phyloP scores from a whole-genome alignment of 2,113 vertebrate genomes.

The Antigone vipio region DNA sequence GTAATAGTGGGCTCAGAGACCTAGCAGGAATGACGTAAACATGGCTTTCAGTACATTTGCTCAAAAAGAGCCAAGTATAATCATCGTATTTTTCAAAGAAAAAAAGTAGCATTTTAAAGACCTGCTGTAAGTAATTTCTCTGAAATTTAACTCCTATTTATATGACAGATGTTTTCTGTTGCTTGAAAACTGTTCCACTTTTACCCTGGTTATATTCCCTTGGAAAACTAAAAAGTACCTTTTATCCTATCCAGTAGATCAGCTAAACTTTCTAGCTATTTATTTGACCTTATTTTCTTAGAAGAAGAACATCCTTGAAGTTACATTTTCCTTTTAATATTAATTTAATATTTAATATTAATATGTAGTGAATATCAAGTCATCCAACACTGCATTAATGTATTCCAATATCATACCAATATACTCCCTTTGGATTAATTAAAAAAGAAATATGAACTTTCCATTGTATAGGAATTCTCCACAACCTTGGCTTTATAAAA shows the following conservation, averaged over 20 bases:
- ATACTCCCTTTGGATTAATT: background rate
- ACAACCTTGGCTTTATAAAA: background rate
- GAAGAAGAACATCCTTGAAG: background rate
- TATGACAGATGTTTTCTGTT: background rate
- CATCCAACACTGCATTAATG: background rate
- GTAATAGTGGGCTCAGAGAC: background rate
- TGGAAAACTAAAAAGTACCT: background rate
- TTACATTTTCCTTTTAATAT: background rate
- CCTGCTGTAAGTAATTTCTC: rapidly evolving
- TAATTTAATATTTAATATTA: background rate
- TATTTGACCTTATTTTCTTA: background rate
- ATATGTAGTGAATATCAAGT: background rate
- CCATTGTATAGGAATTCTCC: background rate
- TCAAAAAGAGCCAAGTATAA: background rate
- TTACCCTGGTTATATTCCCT: background rate
- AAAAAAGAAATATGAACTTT: background rate
- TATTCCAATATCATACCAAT: background rate
- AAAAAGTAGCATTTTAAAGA: background rate
- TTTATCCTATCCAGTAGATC: background rate
- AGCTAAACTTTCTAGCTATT: background rate
- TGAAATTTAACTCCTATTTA: background rate
- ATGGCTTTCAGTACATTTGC: background rate
- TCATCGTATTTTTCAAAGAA: background rate
- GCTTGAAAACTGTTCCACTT: background rate
- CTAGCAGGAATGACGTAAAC: background rate